A percentile compares a stretch with the other conserved stretches of the same genome.
Evolutionary conservation across 2,797 vertebrate genomes (phyloP).

Genomic region (Sebastes cheni): DNA sequence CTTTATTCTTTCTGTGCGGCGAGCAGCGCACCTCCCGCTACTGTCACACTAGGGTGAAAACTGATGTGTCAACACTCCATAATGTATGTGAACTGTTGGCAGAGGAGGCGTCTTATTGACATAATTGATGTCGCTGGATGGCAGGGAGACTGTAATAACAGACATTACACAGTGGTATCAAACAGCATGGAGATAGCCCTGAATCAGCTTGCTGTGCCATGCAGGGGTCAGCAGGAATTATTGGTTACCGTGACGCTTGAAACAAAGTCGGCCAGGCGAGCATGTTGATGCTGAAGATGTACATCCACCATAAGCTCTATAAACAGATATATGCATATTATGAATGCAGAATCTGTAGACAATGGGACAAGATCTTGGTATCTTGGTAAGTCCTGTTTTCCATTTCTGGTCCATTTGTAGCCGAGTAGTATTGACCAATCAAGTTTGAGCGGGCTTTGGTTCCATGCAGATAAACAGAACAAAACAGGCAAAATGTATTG

Average conservation of each 20-base stretch:
- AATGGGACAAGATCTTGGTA: neutral
- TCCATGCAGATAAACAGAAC: neutral
- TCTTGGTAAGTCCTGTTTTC: neutral
- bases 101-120: slow-evolving; percentile 57
- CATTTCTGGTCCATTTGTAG: neutral
- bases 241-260: slow-evolving; percentile 31
- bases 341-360: neutral
- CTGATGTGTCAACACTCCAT: slow-evolving; percentile 59
- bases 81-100: slow-evolving; percentile 57
- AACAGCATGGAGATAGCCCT: slow-evolving; percentile 37
- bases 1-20: slow-evolving; percentile 9
- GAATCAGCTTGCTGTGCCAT: slow-evolving; percentile 38
- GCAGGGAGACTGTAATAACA: slow-evolving; percentile 56
- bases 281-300: slow-evolving; percentile 17
- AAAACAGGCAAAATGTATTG: neutral
- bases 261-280: slow-evolving; percentile 11
- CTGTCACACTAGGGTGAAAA: slow-evolving; percentile 43
- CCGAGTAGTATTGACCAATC: neutral
- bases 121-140: slow-evolving; percentile 67
- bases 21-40: neutral
- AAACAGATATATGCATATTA: neutral
- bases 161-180: slow-evolving; percentile 48
- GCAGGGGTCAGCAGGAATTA: slow-evolving; percentile 53
- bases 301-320: neutral
- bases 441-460: neutral